Percentiles rank a stretch among this genome's conserved stretches.
Conservation (phyloP, 1,140 invertebrate genomes). For the Trachymyrmex cornetzi region DNA sequence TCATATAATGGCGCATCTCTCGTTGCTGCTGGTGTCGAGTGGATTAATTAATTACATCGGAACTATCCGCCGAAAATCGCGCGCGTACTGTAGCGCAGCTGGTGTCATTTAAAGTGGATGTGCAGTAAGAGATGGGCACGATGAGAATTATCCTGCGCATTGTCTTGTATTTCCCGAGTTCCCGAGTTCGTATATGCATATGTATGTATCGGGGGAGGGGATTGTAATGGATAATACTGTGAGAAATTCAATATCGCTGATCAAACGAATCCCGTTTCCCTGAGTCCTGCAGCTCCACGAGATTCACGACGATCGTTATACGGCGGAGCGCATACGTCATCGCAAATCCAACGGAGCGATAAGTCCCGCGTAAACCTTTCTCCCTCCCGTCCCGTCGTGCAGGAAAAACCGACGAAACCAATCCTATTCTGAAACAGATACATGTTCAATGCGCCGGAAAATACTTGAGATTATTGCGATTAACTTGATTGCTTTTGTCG, state of each 20-base stretch:
- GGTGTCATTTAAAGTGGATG: conserved; percentile 49
- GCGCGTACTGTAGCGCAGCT: conserved; percentile 14
- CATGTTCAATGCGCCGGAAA: background rate
- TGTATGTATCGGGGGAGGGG: background rate
- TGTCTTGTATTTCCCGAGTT: background rate
- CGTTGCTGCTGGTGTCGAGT: background rate
- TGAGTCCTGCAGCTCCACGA: background rate
- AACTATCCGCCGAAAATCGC: conserved; percentile 39
- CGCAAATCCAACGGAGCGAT: conserved; percentile 10
- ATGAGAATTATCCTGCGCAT: conserved; percentile 14
- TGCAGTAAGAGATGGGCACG: background rate
- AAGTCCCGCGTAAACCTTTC: conserved; percentile 34
- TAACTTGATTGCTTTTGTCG: conserved; percentile 4
- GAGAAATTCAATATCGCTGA: conserved; percentile 52
- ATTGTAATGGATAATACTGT: conserved; percentile 47
- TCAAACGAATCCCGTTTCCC: conserved; percentile 21
- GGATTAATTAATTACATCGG: conserved; percentile 50
- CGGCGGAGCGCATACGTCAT: conserved; percentile 16
- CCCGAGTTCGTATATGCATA: background rate
- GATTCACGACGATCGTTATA: conserved; percentile 32
- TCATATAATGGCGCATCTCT: conserved; percentile 34
- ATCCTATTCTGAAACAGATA: conserved; percentile 3
- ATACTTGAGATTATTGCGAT: conserved; percentile 31
- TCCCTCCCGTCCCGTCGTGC: background rate
- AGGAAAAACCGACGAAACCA: conserved; percentile 10